Conservation (phyloP, 2,888 invertebrate species). For the Rhamphomyia laevipes region DNA sequence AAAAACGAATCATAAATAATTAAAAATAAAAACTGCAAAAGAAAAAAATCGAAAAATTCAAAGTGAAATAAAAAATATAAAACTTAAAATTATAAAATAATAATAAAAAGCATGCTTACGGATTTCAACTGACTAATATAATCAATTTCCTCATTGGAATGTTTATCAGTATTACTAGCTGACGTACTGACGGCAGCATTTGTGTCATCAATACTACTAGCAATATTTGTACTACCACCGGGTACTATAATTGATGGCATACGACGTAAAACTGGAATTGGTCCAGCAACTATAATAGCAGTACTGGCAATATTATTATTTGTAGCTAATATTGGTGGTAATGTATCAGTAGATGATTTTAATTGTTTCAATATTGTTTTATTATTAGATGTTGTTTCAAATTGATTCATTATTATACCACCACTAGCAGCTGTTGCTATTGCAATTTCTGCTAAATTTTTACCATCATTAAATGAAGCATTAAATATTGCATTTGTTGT, state of each 20-base stretch:
- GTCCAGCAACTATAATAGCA: slow-evolving; percentile 20
- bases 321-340: background rate
- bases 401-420: too few species aligned
- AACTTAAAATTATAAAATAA: slow-evolving; percentile 1
- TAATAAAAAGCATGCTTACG: slow-evolving; percentile 32
- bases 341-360: too few species aligned
- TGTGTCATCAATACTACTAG: background rate
- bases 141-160: slow-evolving; percentile 27
- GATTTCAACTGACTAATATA: slow-evolving; percentile 37
- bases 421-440: too few species aligned
- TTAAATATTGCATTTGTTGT: slow-evolving; percentile 7
- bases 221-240: slow-evolving; percentile 38
- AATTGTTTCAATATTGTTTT: too few species aligned
- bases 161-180: slow-evolving; percentile 16
- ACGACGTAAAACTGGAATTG: slow-evolving; percentile 39
- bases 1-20: slow-evolving; percentile 18
- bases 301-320: slow-evolving; percentile 2
- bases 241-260: slow-evolving; percentile 37
- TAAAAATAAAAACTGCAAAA: background rate
- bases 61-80: slow-evolving; percentile 16
- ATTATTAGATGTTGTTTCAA: too few species aligned
- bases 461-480: background rate
- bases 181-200: slow-evolving; percentile 10
- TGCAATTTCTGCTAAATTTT: too few species aligned
- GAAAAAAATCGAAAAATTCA: too few species aligned